Evolutionary conservation across 2,113 vertebrate genomes (phyloP).

Genomic region (Cranoglanis bouderius): DNA sequence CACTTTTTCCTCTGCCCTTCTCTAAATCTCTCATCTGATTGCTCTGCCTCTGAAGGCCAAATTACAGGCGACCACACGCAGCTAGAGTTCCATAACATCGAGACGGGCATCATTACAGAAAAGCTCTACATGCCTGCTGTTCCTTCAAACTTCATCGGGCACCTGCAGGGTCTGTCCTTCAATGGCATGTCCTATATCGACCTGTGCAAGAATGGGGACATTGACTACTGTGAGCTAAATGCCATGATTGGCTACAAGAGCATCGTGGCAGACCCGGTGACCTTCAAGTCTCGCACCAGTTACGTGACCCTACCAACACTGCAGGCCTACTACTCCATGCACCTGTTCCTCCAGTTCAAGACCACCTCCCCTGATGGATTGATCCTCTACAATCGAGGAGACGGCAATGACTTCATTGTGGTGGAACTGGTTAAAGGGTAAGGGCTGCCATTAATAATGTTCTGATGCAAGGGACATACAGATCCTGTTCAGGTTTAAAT

Average conservation of each 20-base stretch:
- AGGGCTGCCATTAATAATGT: slow-evolving; percentile 57
- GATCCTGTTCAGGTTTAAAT: background rate
- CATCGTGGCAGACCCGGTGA: slow-evolving; percentile 98
- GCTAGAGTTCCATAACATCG: slow-evolving; percentile 98
- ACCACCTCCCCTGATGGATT: slow-evolving; percentile 96
- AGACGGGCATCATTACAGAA: slow-evolving; percentile 98
- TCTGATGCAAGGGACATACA: background rate
- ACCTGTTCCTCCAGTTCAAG: slow-evolving; percentile 99
- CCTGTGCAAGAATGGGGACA: slow-evolving; percentile 98
- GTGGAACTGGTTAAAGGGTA: slow-evolving; percentile 99
- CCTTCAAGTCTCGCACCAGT: slow-evolving; percentile 96
- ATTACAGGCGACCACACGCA: slow-evolving; percentile 98
- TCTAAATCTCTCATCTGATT: slow-evolving; percentile 50
- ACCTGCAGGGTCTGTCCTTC: slow-evolving; percentile 94
- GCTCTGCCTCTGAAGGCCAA: slow-evolving; percentile 80
- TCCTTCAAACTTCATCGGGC: slow-evolving; percentile 98
- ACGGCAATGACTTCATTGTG: slow-evolving; percentile 98
- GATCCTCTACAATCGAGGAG: slow-evolving; percentile 94
- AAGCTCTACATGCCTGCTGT: slow-evolving; percentile 94
- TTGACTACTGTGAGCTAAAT: slow-evolving; percentile 98
- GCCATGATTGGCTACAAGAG: slow-evolving; percentile 97
- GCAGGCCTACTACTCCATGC: slow-evolving; percentile 99
- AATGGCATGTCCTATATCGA: slow-evolving; percentile 99
- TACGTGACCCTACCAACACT: slow-evolving; percentile 93
- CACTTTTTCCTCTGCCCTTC: background rate